Base-by-base conservation (phyloP, 2,797 vertebrate genomes). In the Scleropages formosus region DNA sequence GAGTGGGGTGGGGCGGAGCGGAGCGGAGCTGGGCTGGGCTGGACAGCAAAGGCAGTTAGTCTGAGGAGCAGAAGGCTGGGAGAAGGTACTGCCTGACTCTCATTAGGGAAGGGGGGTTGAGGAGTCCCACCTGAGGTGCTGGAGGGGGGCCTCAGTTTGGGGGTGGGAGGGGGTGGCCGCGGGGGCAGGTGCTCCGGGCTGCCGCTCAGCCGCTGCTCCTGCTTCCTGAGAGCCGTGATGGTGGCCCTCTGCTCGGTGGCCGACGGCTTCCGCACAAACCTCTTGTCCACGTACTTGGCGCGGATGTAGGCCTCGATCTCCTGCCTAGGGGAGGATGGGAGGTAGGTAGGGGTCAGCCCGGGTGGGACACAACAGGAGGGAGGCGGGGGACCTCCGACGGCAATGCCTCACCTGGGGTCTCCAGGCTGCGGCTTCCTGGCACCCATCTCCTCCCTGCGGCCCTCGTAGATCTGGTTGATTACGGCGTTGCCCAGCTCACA, bases 301-400 rank as follows among this genome's bases (percentile, higher is more conserved):
- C 97, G 97, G 84, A 98, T 98, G 96, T 97, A 99, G n/a, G 94
- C 87, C 80, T 99, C 97, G 78, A 98, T 99, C 91, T 97, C 95
- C 85, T 96, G 97, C 85, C 97, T 99, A 78, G 16, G 86, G 0
- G 6, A 2, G 15, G 46, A n/a, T 24, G 20, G 22, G 44, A 24
- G 11, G 26, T 0, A n/a, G 15, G 11, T 51, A 20, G 15, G 22
- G 18, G 64, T 13, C 15, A n/a, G 6, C 6, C 6, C 31, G 39
- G 31, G 6, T 39, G 31, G 2, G 39, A 39, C 39, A 6, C 2
- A 2, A 39, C 31, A n/a, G n/a, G n/a, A n/a, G n/a, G n/a, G n/a
- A n/a, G n/a, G n/a, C n/a, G n/a, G n/a, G 31, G 6, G 2, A 6
- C 31, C 2, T 31, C 22, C 16, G 49, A 60, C 10, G 15, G 8